Evolutionary conservation across 2,888 invertebrate genomes (phyloP).

Genomic region (Morpho helenor): DNA sequence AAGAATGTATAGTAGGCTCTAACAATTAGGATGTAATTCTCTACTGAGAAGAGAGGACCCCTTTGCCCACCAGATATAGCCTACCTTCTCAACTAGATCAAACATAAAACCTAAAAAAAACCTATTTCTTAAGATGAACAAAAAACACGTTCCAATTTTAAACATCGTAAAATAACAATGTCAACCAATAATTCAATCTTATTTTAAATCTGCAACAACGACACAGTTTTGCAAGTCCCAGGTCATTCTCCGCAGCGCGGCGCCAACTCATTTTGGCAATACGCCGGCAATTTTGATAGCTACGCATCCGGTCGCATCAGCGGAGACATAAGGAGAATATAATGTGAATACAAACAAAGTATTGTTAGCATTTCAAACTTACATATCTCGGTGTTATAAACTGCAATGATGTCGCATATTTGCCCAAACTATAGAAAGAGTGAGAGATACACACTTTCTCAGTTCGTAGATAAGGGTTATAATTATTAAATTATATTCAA

Average conservation of each 20-base stretch:
- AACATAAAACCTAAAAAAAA: too few species aligned
- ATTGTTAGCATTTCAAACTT: conserved; percentile 5
- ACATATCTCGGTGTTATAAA: background rate
- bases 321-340: conserved; percentile 27
- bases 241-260: conserved; percentile 33
- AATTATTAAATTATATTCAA: too few species aligned
- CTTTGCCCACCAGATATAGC: too few species aligned
- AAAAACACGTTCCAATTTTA: background rate
- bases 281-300: conserved; percentile 42
- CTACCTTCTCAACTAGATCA: too few species aligned
- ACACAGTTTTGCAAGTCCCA: conserved; percentile 25
- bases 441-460: too few species aligned
- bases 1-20: too few species aligned
- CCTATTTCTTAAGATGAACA: too few species aligned
- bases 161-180: background rate
- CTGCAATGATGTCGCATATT: too few species aligned
- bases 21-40: too few species aligned
- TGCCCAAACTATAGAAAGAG: too few species aligned
- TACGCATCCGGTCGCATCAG: conserved; percentile 39
- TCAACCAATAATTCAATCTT: background rate
- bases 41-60: too few species aligned
- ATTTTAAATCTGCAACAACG: conserved; percentile 25
- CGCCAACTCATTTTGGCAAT: conserved; percentile 39
- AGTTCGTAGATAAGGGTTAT: too few species aligned
- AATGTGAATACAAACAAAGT: conserved; percentile 10